phyloP scores from a whole-genome alignment of 2,797 vertebrate genomes.

The Silurus lanzhouensis region DNA sequence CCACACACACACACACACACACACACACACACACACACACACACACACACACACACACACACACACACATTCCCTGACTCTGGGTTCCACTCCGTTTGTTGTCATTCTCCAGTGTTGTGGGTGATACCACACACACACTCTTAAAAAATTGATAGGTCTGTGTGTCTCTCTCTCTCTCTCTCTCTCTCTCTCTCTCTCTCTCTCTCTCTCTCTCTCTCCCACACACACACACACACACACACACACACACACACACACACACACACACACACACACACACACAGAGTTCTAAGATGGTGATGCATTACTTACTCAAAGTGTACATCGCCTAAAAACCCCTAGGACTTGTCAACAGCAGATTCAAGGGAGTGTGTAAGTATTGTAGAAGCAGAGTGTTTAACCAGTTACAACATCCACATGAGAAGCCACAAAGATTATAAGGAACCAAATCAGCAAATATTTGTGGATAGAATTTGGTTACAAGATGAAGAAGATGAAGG shows the following conservation, averaged over 20 bases:
- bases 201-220: too few species aligned
- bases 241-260: not conserved
- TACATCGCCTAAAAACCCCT: not conserved
- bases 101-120: constrained; percentile 18
- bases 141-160: not conserved
- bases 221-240: not conserved
- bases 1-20: constrained; percentile 51
- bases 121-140: constrained; percentile 28
- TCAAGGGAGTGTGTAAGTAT: not conserved
- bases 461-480: not conserved
- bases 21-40: constrained; percentile 27
- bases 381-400: not conserved
- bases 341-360: not conserved
- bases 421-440: not conserved
- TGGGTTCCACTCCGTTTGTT: constrained; percentile 37
- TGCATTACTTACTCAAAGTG: not conserved
- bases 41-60: constrained; percentile 31
- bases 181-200: too few species aligned
- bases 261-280: too few species aligned
- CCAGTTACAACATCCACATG: too few species aligned
- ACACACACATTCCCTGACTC: constrained; percentile 26
- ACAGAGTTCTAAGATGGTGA: not conserved
- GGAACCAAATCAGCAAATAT: not conserved
- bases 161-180: too few species aligned
- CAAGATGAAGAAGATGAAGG: not conserved